Conservation (phyloP, 2,888 invertebrate species). For the Nomada lathburiana region DNA sequence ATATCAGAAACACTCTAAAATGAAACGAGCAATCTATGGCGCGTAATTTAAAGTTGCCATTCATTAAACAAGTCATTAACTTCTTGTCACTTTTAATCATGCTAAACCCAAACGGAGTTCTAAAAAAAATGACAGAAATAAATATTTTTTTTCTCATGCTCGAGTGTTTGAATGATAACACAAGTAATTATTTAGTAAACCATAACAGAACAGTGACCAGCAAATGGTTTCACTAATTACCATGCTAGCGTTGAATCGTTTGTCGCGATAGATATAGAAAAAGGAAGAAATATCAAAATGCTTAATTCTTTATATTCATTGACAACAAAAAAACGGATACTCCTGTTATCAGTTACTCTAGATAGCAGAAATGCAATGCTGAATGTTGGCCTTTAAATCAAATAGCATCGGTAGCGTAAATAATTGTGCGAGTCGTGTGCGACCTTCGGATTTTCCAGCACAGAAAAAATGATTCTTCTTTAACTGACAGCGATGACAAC, state of each 20-base stretch:
- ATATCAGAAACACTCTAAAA: not conserved
- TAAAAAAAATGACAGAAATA: not conserved
- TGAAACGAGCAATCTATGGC: not conserved
- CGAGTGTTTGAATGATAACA: no score
- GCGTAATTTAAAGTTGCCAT: not conserved
- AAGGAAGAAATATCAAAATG: not conserved
- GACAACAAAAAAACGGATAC: not conserved
- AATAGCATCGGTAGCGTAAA: constrained; percentile 86
- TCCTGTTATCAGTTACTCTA: not conserved
- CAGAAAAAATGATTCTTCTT: constrained; percentile 10
- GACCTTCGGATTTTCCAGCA: constrained; percentile 49
- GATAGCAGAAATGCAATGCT: not conserved
- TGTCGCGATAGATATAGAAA: not conserved
- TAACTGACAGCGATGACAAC: not conserved
- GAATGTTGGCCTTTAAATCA: not conserved
- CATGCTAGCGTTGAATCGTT: no score
- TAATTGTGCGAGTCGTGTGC: constrained; percentile 27
- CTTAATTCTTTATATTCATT: not conserved
- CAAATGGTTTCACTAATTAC: no score
- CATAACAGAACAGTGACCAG: no score
- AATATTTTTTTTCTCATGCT: not conserved
- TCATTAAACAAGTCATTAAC: not conserved
- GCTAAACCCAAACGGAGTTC: no score
- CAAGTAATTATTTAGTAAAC: no score
- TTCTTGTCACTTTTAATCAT: not conserved